These are phyloP conservation scores for Takifugu rubripes DNA, from an alignment of 2,797 vertebrate species.

Conservation along the genomic window DNA sequence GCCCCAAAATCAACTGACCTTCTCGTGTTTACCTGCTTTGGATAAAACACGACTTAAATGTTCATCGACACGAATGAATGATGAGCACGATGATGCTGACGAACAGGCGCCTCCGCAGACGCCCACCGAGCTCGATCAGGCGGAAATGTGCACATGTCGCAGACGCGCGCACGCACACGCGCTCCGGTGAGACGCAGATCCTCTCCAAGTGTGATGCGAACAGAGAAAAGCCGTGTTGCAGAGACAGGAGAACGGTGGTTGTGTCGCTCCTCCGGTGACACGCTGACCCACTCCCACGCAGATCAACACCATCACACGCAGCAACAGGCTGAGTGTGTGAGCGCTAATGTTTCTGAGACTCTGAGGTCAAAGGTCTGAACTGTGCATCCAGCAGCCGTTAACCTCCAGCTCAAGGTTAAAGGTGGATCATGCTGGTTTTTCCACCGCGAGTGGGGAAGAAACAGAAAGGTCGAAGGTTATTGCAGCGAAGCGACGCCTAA, in stretches of 20 bases:
- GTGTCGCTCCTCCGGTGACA: slow-evolving; percentile 47
- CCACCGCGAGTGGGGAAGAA: too few species aligned
- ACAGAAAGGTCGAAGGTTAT: too few species aligned
- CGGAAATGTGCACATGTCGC: slow-evolving; percentile 6
- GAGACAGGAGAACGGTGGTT: slow-evolving; percentile 32
- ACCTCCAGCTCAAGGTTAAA: slow-evolving; percentile 29
- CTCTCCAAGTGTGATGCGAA: slow-evolving; percentile 40
- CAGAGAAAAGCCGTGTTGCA: slow-evolving; percentile 32
- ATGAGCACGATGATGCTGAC: slow-evolving; percentile 11
- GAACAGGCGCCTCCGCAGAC: slow-evolving; percentile 15
- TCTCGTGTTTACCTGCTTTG: neutral
- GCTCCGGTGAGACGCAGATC: slow-evolving; percentile 4
- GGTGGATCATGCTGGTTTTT: slow-evolving; percentile 1
- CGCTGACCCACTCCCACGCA: slow-evolving; percentile 20
- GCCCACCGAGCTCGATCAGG: slow-evolving; percentile 36
- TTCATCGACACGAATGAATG: slow-evolving; percentile 10
- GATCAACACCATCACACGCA: slow-evolving; percentile 4
- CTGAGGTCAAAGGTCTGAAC: slow-evolving; percentile 32
- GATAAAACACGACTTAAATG: too few species aligned
- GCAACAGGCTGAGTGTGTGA: slow-evolving; percentile 27
- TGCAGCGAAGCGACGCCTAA: slow-evolving; percentile 34
- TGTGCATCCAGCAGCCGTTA: slow-evolving; percentile 20
- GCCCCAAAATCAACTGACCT: slow-evolving; percentile 30
- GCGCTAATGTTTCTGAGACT: slow-evolving; percentile 4
- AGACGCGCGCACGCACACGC: too few species aligned